A percentile compares a stretch with the other conserved stretches of the same genome.
phyloP scores from a whole-genome alignment of 1,140 invertebrate species.

The Ptiloglossa arizonensis region DNA sequence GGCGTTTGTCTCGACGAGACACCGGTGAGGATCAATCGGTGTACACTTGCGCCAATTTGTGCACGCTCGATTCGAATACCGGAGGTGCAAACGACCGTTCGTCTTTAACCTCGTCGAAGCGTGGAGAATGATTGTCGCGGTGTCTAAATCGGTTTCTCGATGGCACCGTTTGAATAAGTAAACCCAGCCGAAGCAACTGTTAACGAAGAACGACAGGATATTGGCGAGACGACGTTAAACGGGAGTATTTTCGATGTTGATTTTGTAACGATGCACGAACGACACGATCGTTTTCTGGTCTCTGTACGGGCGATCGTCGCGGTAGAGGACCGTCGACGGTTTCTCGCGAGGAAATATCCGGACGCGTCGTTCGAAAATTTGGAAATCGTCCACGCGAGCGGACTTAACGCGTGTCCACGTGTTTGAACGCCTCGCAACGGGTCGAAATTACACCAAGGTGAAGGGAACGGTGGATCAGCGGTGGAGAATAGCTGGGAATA shows the following conservation, averaged over 20 bases:
- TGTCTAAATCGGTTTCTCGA: neutral
- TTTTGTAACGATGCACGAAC: too few relatives aligned
- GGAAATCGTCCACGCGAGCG: neutral
- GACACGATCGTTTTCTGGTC: too few relatives aligned
- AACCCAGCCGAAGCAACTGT: neutral
- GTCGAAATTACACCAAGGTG: neutral
- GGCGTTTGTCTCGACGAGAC: neutral
- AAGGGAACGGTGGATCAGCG: neutral
- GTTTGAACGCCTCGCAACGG: neutral
- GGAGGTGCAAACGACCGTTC: neutral
- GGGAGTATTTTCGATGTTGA: too few relatives aligned
- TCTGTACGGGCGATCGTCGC: too few relatives aligned
- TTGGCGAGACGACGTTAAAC: too few relatives aligned
- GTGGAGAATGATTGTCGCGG: neutral
- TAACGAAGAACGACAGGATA: neutral
- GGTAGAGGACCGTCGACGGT: too few relatives aligned
- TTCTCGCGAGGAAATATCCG: too few relatives aligned
- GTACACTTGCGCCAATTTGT: neutral
- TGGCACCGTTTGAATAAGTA: neutral
- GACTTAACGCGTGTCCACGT: neutral
- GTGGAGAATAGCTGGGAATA: neutral
- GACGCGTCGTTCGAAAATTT: too few relatives aligned
- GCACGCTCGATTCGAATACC: neutral
- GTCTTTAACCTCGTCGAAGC: neutral
- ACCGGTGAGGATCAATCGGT: neutral